Conservation (phyloP, 2,797 vertebrate species). For the Mormyrus hasselquistii region DNA sequence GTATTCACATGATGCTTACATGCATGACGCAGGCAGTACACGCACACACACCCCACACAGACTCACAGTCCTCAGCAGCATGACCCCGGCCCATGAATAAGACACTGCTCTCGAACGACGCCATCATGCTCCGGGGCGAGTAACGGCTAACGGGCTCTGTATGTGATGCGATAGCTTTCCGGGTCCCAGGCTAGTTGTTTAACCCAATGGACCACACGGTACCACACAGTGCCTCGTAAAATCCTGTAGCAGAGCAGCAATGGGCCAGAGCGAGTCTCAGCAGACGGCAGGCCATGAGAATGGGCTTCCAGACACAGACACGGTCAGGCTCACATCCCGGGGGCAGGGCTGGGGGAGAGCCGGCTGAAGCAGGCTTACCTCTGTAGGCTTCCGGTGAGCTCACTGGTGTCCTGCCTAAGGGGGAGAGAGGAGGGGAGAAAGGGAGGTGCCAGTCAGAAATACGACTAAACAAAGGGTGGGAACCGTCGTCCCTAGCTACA, state of each 20-base stretch:
- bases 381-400: slow-evolving; percentile 21
- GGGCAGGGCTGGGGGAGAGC: not conserved
- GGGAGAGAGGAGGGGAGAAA: not conserved
- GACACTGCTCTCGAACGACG: not conserved
- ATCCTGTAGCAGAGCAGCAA: not conserved
- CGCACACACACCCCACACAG: not conserved
- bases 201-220: not conserved
- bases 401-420: slow-evolving; percentile 21
- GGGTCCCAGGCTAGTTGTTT: not conserved
- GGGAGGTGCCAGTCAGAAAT: not conserved
- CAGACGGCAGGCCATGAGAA: not conserved
- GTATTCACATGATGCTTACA: not conserved
- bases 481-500: not conserved
- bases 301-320: not conserved
- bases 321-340: not conserved
- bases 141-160: not conserved
- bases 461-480: not conserved
- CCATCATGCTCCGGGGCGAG: not conserved
- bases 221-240: not conserved
- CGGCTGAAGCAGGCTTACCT: slow-evolving; percentile 9
- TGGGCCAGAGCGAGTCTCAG: not conserved
- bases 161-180: not conserved
- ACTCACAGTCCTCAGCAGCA: not conserved
- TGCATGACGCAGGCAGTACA: too few relatives aligned
- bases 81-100: not conserved